Evolutionary conservation across 2,113 vertebrate genomes (phyloP).

Genomic region (Nycticebus coucang): DNA sequence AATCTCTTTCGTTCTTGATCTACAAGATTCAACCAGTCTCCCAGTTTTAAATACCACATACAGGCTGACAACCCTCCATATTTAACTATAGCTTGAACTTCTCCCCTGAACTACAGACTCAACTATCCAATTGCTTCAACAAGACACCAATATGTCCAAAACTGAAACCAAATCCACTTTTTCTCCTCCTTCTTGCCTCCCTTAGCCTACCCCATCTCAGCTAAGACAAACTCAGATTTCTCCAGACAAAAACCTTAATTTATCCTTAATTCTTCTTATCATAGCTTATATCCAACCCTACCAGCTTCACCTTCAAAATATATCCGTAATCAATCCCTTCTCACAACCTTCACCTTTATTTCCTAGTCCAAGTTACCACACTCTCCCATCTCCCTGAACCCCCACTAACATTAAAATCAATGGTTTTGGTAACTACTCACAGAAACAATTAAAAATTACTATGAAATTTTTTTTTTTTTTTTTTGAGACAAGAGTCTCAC

Average conservation of each 20-base stretch:
- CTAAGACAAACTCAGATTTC: neutral
- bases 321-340: neutral
- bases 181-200: neutral
- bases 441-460: constrained; percentile 17
- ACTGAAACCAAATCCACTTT: neutral
- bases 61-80: neutral
- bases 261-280: neutral
- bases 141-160: neutral
- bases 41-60: neutral
- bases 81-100: neutral
- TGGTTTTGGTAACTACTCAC: neutral
- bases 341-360: neutral
- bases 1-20: neutral
- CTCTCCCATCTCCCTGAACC: neutral
- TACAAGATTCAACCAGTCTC: neutral
- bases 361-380: neutral
- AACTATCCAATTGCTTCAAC: neutral
- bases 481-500: too few species aligned
- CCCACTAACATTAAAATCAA: neutral
- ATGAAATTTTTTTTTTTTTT: neutral
- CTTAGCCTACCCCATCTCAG: neutral
- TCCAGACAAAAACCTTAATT: neutral
- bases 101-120: neutral
- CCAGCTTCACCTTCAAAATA: neutral
- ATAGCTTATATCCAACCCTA: neutral